A percentile compares a stretch with the other conserved stretches of the same genome.
These are phyloP conservation scores for Ips typographus DNA, from an alignment of 1,140 invertebrate species.

Conservation along the genomic window DNA sequence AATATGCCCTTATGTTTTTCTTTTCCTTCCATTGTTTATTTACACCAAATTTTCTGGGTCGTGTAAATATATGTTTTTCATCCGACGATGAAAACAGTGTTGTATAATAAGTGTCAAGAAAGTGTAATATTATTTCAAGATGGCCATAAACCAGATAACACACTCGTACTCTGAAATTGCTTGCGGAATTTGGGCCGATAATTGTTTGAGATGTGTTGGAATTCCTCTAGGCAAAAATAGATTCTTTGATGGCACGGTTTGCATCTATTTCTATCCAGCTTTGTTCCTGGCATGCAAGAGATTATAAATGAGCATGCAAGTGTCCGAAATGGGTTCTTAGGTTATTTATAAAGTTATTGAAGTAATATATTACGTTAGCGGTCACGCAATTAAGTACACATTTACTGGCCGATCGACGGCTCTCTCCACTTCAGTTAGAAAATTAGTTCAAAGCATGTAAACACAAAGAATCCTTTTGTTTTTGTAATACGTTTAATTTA, in stretches of 20 bases:
- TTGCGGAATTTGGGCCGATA: slow-evolving; percentile 7
- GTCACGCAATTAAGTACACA: neutral
- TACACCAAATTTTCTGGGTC: slow-evolving; percentile 11
- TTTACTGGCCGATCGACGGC: neutral
- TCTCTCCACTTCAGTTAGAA: neutral
- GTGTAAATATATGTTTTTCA: slow-evolving; percentile 10
- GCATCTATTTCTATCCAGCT: slow-evolving; percentile 9
- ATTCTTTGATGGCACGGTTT: slow-evolving; percentile 21
- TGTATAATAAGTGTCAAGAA: too few relatives aligned
- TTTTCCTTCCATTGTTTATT: slow-evolving; percentile 23
- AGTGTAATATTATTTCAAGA: too few relatives aligned
- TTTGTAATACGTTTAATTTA: neutral
- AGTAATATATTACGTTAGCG: neutral
- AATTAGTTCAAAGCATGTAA: too few relatives aligned
- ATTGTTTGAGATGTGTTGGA: slow-evolving; percentile 18
- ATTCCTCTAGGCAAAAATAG: slow-evolving; percentile 24
- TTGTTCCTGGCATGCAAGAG: slow-evolving; percentile 27
- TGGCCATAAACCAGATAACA: neutral
- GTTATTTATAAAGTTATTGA: slow-evolving; percentile 22
- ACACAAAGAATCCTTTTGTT: neutral
- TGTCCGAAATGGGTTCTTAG: slow-evolving; percentile 18
- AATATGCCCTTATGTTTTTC: slow-evolving; percentile 28
- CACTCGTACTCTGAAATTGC: neutral
- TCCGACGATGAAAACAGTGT: too few relatives aligned
- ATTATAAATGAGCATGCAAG: slow-evolving; percentile 28